Percentiles rank a stretch among this genome's conserved stretches.
Conservation (phyloP, 2,113 vertebrate genomes). For the Emberiza fucata region DNA sequence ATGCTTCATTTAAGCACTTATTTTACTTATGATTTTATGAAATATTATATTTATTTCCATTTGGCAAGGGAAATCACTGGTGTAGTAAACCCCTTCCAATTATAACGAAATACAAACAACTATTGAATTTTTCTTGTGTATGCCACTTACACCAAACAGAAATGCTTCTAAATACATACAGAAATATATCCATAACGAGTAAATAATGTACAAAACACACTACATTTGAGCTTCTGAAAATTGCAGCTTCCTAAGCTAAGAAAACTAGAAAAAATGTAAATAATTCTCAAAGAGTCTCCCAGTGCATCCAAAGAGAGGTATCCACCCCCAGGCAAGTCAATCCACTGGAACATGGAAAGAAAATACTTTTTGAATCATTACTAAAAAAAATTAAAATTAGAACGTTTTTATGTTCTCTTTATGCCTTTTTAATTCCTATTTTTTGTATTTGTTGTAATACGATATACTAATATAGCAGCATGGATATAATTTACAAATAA, state of each 20-base stretch:
- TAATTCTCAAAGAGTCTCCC: background rate
- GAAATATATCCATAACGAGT: accelerated
- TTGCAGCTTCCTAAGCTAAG: background rate
- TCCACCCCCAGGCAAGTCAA: background rate
- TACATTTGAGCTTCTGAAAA: background rate
- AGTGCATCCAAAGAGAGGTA: background rate
- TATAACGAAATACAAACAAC: background rate
- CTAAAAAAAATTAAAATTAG: background rate
- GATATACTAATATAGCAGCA: background rate
- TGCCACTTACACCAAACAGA: background rate
- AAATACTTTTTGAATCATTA: background rate
- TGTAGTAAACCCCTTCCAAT: background rate
- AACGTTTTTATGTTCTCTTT: background rate
- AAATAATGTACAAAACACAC: background rate
- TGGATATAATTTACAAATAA: background rate
- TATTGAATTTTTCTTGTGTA: background rate
- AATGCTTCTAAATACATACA: background rate
- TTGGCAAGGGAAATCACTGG: background rate
- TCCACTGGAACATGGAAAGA: accelerated
- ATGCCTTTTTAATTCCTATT: background rate
- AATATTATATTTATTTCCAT: background rate
- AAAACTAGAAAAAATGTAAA: background rate
- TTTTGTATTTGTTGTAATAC: background rate
- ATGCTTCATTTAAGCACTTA: background rate
- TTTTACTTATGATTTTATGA: background rate